Conservation (phyloP, 2,113 vertebrate genomes). For the Chaetura pelagica region DNA sequence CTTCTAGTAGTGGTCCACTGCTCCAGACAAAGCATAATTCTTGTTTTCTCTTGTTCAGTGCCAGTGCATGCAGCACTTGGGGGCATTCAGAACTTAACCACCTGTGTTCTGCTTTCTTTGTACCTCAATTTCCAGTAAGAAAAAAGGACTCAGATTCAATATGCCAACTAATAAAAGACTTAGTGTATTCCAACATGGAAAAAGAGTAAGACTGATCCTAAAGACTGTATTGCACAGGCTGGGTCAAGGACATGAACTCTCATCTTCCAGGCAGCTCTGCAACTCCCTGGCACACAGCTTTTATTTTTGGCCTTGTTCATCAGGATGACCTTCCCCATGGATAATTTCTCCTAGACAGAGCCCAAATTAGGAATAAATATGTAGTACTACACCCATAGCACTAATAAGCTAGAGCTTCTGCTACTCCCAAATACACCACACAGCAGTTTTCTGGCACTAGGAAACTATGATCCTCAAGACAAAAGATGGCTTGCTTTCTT, state of each 20-base stretch:
- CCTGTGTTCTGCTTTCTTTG: not conserved
- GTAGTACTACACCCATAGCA: not conserved
- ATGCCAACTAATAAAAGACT: not conserved
- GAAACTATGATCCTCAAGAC: not conserved
- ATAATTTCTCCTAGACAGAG: conserved; percentile 54
- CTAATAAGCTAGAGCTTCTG: conserved; percentile 14
- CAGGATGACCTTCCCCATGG: conserved; percentile 43
- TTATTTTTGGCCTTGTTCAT: conserved; percentile 61
- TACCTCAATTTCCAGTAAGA: not conserved
- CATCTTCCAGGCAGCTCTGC: conserved; percentile 5
- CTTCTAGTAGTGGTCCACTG: not conserved
- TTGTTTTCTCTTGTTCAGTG: not conserved
- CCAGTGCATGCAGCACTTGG: not conserved
- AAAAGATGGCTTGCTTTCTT: not conserved
- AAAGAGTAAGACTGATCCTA: not conserved
- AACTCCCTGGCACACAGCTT: conserved; percentile 16
- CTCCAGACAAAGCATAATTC: not conserved
- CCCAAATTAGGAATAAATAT: conserved; percentile 72
- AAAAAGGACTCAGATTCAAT: not conserved
- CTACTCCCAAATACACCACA: not conserved
- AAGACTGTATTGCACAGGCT: not conserved
- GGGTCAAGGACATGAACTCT: not conserved
- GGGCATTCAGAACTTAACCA: not conserved
- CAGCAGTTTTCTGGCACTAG: not conserved
- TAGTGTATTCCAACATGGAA: not conserved